phyloP scores from a whole-genome alignment of 2,797 vertebrate genomes.

The Semaprochilodus insignis region DNA sequence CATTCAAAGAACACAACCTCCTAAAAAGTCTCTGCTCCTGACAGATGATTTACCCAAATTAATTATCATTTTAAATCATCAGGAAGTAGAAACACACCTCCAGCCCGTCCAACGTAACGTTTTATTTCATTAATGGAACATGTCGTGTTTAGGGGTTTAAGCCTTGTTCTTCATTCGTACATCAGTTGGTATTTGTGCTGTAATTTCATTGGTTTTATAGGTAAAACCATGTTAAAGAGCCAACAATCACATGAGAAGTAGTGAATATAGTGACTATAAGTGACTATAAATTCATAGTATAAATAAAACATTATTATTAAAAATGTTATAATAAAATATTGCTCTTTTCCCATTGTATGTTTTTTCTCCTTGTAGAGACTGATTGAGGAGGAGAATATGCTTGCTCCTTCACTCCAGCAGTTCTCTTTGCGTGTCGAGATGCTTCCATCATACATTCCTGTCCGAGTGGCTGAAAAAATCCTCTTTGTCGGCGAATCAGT shows the following conservation, averaged over 20 bases:
- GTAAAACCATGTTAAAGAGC: no score
- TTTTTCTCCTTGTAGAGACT: conserved; percentile 80
- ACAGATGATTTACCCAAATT: background rate
- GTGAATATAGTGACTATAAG: no score
- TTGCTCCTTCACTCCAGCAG: conserved; percentile 96
- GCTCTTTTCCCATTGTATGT: background rate
- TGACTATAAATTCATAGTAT: no score
- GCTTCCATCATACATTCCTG: conserved; percentile 95
- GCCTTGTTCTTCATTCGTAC: no score
- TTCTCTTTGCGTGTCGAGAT: conserved; percentile 95
- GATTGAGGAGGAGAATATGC: conserved; percentile 98
- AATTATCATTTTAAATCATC: background rate
- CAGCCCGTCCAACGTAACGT: background rate
- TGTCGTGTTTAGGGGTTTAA: no score
- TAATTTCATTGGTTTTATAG: no score
- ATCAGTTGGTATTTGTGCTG: no score
- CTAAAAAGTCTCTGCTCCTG: background rate
- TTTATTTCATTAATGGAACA: no score
- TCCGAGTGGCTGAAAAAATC: conserved; percentile 97
- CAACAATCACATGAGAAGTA: no score
- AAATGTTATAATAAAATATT: background rate
- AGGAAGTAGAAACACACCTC: background rate
- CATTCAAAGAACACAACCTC: background rate
- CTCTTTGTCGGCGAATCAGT: conserved; percentile 98
- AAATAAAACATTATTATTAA: background rate